Evolutionary conservation across 2,113 vertebrate species (phyloP).

Genomic region (Gila orcuttii): DNA sequence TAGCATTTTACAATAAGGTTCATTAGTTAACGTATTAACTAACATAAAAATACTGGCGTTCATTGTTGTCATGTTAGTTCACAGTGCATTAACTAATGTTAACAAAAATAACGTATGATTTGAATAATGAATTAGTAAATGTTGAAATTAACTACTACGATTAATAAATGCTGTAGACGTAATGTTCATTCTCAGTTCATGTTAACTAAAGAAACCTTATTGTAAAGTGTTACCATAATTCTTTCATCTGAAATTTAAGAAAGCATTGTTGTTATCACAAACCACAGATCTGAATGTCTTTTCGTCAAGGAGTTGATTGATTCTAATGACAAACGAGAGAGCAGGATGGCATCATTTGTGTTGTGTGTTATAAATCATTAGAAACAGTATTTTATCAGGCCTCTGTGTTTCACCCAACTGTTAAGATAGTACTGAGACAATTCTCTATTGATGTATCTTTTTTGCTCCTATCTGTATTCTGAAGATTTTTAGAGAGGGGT

Average conservation of each 20-base stretch:
- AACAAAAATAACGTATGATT: too few relatives aligned
- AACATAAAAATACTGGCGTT: too few relatives aligned
- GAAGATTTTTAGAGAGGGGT: not conserved
- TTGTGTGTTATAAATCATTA: not conserved
- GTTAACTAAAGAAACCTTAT: too few relatives aligned
- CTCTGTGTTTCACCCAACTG: not conserved
- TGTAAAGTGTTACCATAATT: not conserved
- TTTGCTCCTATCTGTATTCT: not conserved
- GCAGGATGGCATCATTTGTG: not conserved
- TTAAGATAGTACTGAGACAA: not conserved
- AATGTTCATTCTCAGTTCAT: too few relatives aligned
- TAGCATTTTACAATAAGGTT: too few relatives aligned
- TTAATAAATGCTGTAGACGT: too few relatives aligned
- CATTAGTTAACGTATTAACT: too few relatives aligned
- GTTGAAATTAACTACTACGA: too few relatives aligned
- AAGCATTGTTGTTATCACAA: not conserved
- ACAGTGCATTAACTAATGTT: too few relatives aligned
- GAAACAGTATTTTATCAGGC: not conserved
- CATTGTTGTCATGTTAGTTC: too few relatives aligned
- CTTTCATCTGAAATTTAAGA: not conserved
- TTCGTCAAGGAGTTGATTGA: not conserved
- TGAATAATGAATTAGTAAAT: too few relatives aligned
- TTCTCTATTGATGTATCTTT: not conserved
- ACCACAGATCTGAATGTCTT: not conserved
- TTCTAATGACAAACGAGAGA: not conserved